A percentile compares a stretch with the other conserved stretches of the same genome.
These are phyloP conservation scores for Oncopodura yosiiana DNA, from an alignment of 1,140 invertebrate species.

Conservation along the genomic window DNA sequence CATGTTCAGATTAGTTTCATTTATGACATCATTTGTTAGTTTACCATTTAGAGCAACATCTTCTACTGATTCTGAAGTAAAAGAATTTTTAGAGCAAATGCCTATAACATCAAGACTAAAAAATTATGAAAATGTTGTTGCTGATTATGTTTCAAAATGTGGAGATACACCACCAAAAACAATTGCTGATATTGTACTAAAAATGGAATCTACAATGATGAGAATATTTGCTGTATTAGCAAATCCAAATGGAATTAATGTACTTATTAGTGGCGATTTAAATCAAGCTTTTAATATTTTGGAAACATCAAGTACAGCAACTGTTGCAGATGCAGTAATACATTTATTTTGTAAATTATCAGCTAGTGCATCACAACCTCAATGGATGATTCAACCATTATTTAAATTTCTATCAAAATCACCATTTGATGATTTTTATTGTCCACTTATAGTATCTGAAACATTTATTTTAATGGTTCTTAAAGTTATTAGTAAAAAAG, in stretches of 20 bases:
- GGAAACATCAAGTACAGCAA: slow-evolving; percentile 42
- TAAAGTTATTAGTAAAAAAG: slow-evolving; percentile 56
- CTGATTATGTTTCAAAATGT: slow-evolving; percentile 5
- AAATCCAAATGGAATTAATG: slow-evolving; percentile 38
- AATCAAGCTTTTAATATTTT: slow-evolving; percentile 36
- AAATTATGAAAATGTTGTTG: slow-evolving; percentile 5
- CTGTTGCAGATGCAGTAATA: slow-evolving; percentile 72
- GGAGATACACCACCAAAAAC: slow-evolving; percentile 14
- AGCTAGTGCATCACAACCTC: slow-evolving; percentile 9
- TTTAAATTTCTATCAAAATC: slow-evolving; percentile 32
- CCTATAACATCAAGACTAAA: slow-evolving; percentile 11
- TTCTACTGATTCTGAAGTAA: slow-evolving; percentile 13
- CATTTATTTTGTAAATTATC: slow-evolving; percentile 50
- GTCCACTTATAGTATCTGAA: slow-evolving; percentile 33
- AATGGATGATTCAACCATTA: slow-evolving; percentile 24
- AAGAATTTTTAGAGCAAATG: slow-evolving; percentile 15
- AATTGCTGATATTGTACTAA: slow-evolving; percentile 46
- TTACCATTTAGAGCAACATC: slow-evolving; percentile 22
- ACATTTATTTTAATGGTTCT: slow-evolving; percentile 44
- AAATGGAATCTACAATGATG: slow-evolving; percentile 68
- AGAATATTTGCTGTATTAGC: slow-evolving; percentile 63
- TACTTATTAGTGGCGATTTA: slow-evolving; percentile 38
- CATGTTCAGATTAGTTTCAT: slow-evolving; percentile 26
- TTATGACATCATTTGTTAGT: slow-evolving; percentile 19
- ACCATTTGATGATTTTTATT: slow-evolving; percentile 33